phyloP scores from a whole-genome alignment of 2,888 invertebrate species.

The Chymomyza amoena region DNA sequence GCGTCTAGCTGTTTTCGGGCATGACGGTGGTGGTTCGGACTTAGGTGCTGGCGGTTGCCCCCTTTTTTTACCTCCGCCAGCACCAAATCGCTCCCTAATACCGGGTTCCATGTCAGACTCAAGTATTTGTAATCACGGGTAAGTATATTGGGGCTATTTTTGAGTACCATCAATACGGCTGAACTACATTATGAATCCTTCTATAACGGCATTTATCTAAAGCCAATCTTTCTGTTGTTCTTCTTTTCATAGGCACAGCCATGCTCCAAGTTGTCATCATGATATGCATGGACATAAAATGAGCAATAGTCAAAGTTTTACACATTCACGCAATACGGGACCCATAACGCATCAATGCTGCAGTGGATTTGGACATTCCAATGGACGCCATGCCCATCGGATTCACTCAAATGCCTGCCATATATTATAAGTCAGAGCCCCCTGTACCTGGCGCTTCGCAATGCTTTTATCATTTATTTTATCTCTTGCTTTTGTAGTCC shows the following conservation, averaged over 20 bases:
- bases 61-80: slow-evolving; percentile 70
- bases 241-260: slow-evolving; percentile 42
- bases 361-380: slow-evolving; percentile 72
- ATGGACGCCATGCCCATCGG: slow-evolving; percentile 75
- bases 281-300: slow-evolving; percentile 69
- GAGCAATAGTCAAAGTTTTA: slow-evolving; percentile 77
- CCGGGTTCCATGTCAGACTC: slow-evolving; percentile 77
- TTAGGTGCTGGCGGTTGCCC: slow-evolving; percentile 66
- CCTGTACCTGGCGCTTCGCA: background rate
- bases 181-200: too few species aligned
- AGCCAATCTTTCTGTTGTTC: background rate
- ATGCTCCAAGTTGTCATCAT: slow-evolving; percentile 63
- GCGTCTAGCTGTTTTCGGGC: slow-evolving; percentile 57
- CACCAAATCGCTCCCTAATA: slow-evolving; percentile 51
- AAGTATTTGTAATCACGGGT: slow-evolving; percentile 76
- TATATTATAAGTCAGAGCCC: slow-evolving; percentile 61
- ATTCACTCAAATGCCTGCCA: slow-evolving; percentile 78
- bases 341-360: slow-evolving; percentile 78
- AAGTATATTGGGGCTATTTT: slow-evolving; percentile 19
- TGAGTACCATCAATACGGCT: too few species aligned
- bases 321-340: slow-evolving; percentile 64
- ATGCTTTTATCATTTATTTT: slow-evolving; percentile 39
- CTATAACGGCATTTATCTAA: background rate
- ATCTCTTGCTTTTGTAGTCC: background rate
- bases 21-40: slow-evolving; percentile 47